These are phyloP conservation scores for Labeo catla DNA, from an alignment of 2,113 vertebrate genomes.

Conservation along the genomic window DNA sequence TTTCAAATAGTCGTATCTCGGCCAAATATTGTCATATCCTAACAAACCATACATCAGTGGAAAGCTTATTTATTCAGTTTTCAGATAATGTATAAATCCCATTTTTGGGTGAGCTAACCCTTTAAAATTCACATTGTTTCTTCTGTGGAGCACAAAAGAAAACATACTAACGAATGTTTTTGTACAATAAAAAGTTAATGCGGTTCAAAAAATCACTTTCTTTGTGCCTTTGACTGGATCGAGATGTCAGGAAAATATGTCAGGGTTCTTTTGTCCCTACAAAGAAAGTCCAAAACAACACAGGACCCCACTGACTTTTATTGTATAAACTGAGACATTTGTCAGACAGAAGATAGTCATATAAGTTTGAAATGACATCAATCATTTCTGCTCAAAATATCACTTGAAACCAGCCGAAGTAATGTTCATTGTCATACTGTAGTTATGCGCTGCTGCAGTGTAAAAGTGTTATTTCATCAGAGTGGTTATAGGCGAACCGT, in stretches of 20 bases:
- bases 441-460: background rate
- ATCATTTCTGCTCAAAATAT: background rate
- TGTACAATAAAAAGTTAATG: too few relatives aligned
- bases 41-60: too few relatives aligned
- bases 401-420: background rate
- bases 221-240: background rate
- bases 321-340: background rate
- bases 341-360: background rate
- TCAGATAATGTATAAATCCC: too few relatives aligned
- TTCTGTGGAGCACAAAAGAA: too few relatives aligned
- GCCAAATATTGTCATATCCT: too few relatives aligned
- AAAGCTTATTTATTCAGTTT: too few relatives aligned
- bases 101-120: too few relatives aligned
- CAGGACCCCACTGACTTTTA: background rate
- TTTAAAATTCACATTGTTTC: too few relatives aligned
- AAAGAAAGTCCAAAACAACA: background rate
- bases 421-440: slow-evolving; percentile 2
- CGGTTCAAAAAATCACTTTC: background rate
- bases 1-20: too few relatives aligned
- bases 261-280: background rate
- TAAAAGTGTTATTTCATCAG: slow-evolving; percentile 10
- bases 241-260: background rate
- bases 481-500: background rate
- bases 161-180: too few relatives aligned
- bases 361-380: background rate